Conservation (phyloP, 2,888 invertebrate genomes). For the Linnaemya tessellans region DNA sequence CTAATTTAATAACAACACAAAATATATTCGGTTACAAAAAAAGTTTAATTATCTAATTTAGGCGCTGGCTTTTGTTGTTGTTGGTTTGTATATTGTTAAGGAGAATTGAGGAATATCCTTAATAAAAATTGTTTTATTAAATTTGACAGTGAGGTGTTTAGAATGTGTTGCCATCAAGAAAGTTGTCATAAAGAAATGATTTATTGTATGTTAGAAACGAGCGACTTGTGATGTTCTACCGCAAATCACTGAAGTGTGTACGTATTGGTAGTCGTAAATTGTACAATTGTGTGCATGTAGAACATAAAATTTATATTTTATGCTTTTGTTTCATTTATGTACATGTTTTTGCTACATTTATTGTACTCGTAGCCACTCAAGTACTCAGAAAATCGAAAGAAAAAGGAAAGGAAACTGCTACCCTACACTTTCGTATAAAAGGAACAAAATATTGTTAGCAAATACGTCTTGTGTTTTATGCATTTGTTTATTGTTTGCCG, state of each 20-base stretch:
- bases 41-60: too few species aligned
- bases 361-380: constrained; percentile 12
- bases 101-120: too few species aligned
- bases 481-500: background rate
- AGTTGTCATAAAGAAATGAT: too few species aligned
- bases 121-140: too few species aligned
- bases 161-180: too few species aligned
- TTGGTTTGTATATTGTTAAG: background rate
- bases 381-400: constrained; percentile 1
- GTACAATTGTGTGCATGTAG: background rate
- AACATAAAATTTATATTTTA: constrained; percentile 6
- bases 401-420: background rate
- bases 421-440: background rate
- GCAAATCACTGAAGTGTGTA: background rate
- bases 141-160: too few species aligned
- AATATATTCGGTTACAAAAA: too few species aligned
- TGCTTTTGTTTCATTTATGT: background rate
- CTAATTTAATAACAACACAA: too few species aligned
- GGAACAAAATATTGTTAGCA: background rate
- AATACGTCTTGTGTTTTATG: background rate
- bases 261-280: background rate
- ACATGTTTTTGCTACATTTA: constrained; percentile 7
- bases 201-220: too few species aligned
- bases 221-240: background rate
- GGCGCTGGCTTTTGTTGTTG: too few species aligned